Evolutionary conservation across 2,113 vertebrate genomes (phyloP).

Genomic region (Ammodytes dubius): DNA sequence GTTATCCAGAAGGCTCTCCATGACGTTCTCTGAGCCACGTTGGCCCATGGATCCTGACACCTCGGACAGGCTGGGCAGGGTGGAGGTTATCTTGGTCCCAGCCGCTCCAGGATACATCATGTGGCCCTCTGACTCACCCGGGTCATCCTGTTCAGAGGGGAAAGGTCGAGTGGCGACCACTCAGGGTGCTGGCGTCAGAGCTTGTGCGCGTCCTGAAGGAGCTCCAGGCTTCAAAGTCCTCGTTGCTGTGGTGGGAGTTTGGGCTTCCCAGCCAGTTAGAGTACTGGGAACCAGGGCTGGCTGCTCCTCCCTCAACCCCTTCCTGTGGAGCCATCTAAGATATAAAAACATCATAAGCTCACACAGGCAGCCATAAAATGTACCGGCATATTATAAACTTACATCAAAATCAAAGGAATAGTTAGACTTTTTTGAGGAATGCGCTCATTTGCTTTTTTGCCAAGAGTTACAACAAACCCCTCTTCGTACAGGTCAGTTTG

Average conservation of each 20-base stretch:
- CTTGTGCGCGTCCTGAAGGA: constrained; percentile 94
- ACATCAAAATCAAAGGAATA: background rate
- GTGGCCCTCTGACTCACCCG: constrained; percentile 91
- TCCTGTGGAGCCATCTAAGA: constrained; percentile 87
- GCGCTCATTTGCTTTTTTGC: no score
- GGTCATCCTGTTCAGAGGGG: constrained; percentile 93
- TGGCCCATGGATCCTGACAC: constrained; percentile 84
- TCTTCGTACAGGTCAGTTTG: background rate
- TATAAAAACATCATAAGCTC: constrained; percentile 16
- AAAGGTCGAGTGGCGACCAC: constrained; percentile 94
- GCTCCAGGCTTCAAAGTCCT: constrained; percentile 96
- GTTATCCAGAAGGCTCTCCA: constrained; percentile 96
- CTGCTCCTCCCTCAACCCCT: constrained; percentile 88
- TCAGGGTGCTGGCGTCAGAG: constrained; percentile 96
- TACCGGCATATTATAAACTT: background rate
- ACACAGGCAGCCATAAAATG: background rate
- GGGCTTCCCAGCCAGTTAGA: constrained; percentile 96
- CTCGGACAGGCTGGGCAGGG: constrained; percentile 94
- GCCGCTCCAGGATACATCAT: constrained; percentile 89
- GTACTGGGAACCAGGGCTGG: constrained; percentile 93
- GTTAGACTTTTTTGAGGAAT: background rate
- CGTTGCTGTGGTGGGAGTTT: constrained; percentile 95
- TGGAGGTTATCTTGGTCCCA: constrained; percentile 89
- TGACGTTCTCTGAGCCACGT: constrained; percentile 88
- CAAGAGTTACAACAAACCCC: background rate